Conservation (phyloP, 1,140 invertebrate species). For the Heliconius himera region DNA sequence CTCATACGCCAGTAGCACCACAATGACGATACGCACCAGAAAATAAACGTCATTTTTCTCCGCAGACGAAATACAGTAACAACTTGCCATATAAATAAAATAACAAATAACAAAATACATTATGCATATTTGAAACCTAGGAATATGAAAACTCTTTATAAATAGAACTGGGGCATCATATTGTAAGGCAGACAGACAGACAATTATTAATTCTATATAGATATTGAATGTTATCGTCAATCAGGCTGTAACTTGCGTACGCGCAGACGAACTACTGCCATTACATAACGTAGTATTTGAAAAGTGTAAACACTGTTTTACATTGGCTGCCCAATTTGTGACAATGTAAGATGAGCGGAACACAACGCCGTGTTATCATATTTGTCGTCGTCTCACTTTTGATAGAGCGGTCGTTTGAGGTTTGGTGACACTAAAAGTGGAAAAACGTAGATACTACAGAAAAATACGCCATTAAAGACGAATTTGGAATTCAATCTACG, state of each 20-base stretch:
- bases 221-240: not conserved
- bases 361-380: too few relatives aligned
- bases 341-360: too few relatives aligned
- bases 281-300: not conserved
- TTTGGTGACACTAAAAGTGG: too few relatives aligned
- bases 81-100: not conserved
- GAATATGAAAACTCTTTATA: not conserved
- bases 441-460: too few relatives aligned
- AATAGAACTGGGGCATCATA: not conserved
- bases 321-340: not conserved
- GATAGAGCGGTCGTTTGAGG: too few relatives aligned
- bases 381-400: too few relatives aligned
- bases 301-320: not conserved
- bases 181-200: not conserved
- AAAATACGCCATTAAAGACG: too few relatives aligned
- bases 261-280: not conserved
- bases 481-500: too few relatives aligned
- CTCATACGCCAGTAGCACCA: too few relatives aligned
- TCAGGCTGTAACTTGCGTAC: not conserved
- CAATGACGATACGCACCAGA: too few relatives aligned
- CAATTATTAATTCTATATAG: not conserved
- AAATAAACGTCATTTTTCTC: too few relatives aligned
- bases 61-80: not conserved
- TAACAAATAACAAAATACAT: not conserved
- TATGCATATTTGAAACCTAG: not conserved